Evolutionary conservation across 1,140 invertebrate genomes (phyloP).

Genomic region (Odontomachus brunneus): DNA sequence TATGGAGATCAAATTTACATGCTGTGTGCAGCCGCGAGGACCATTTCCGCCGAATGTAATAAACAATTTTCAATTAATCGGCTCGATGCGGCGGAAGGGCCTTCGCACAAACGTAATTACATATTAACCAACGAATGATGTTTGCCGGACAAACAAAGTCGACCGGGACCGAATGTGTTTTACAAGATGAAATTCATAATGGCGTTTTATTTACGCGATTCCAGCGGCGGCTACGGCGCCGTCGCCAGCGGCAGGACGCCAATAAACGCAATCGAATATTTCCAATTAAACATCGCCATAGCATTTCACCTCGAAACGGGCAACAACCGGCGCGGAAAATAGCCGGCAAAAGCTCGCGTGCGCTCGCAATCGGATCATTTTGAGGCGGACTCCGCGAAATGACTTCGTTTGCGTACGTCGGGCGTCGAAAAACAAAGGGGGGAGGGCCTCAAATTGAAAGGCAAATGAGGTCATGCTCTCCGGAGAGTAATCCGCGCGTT

Average conservation of each 20-base stretch:
- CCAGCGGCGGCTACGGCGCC: neutral
- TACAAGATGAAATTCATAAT: conserved; percentile 33
- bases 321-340: conserved; percentile 9
- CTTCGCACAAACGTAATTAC: conserved; percentile 13
- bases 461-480: conserved; percentile 25
- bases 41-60: neutral
- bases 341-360: neutral
- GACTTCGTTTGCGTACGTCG: conserved; percentile 18
- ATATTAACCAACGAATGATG: neutral
- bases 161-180: neutral
- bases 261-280: conserved; percentile 43
- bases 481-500: conserved; percentile 12
- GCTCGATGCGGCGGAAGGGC: neutral
- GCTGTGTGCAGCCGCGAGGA: neutral
- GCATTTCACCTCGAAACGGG: conserved; percentile 5
- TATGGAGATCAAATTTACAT: neutral
- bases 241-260: no score
- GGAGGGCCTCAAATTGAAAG: conserved; percentile 23
- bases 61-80: conserved; percentile 24
- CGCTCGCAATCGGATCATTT: conserved; percentile 34
- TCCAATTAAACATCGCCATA: conserved; percentile 48
- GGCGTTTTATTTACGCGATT: conserved; percentile 27
- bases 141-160: conserved; percentile 1
- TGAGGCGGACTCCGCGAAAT: conserved; percentile 27
- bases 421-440: conserved; percentile 15